phyloP scores from a whole-genome alignment of 2,113 vertebrate species.

The Eurystomus gularis region DNA sequence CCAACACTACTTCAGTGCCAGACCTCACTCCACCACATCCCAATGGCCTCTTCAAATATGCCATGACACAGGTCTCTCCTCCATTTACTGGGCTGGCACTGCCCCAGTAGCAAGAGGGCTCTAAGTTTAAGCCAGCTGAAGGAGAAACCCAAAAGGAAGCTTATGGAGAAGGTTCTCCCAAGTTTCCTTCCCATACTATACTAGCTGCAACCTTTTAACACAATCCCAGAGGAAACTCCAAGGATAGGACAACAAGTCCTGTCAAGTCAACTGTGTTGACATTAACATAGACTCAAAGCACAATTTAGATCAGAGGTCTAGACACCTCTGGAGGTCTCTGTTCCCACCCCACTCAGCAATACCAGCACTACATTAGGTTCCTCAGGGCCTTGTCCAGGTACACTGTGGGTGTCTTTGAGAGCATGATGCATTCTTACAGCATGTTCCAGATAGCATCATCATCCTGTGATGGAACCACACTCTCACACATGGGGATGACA shows the following conservation, averaged over 20 bases:
- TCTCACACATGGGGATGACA: neutral
- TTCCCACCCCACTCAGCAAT: neutral
- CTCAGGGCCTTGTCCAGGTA: neutral
- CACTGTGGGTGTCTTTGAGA: neutral
- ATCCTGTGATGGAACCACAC: neutral
- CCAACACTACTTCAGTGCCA: neutral
- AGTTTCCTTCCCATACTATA: neutral
- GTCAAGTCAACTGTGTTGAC: neutral
- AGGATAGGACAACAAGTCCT: neutral
- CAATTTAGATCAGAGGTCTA: neutral
- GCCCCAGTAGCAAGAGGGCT: neutral
- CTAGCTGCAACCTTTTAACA: neutral
- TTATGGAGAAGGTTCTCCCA: neutral
- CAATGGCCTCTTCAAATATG: neutral
- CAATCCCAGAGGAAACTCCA: neutral
- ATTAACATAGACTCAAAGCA: neutral
- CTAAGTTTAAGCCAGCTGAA: neutral
- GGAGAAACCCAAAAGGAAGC: neutral
- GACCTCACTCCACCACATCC: neutral
- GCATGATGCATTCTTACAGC: neutral
- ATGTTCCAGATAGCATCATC: neutral
- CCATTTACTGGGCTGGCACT: neutral
- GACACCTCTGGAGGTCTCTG: neutral
- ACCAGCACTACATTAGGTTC: neutral
- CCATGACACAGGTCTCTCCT: neutral